Base-by-base conservation (phyloP, 2,888 invertebrate genomes). In the Melolontha melolontha region DNA sequence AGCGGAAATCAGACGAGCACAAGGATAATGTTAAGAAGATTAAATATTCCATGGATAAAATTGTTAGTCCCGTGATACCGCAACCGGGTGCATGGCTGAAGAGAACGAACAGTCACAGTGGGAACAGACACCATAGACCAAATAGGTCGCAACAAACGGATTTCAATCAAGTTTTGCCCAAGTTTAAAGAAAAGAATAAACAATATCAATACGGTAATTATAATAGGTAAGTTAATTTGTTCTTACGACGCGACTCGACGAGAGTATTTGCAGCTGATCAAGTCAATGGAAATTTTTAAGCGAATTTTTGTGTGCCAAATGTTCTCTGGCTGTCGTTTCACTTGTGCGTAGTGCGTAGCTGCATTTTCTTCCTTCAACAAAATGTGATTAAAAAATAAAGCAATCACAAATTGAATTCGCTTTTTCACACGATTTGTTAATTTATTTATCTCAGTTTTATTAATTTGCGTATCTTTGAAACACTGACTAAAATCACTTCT, bases 201-300 rank as follows among this genome's bases (percentile, higher is more conserved):
- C 89, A 89, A 79, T 97, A 95, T 85, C 93, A 95, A 79, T 97
- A 93, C 86, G 98, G 99, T 66, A 99, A 99, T 84, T 98, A 97
- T 84, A 94, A 95, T 82, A 91, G 95, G 85, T 90, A 76, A 77
- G 72, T 71, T 39, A 8, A n/a, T 10, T 22, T 49, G 34, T 63
- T 22, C 10, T 14, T 17, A 2, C 0, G 8, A 16, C 17, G 5
- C 14, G 44, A 12, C 22, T 22, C n/a, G n/a, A n/a, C n/a, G n/a
- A n/a, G n/a, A n/a, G n/a, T n/a, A n/a, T n/a, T n/a, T n/a, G n/a
- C n/a, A n/a, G n/a, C n/a, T n/a, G n/a, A n/a, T n/a, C n/a, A n/a
- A n/a, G n/a, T n/a, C n/a, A n/a, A n/a, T n/a, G n/a, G n/a, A n/a
- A n/a, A n/a, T n/a, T n/a, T n/a, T n/a, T n/a, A n/a, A n/a, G n/a